A percentile compares a stretch with the other conserved stretches of the same genome.
Evolutionary conservation across 2,888 invertebrate species (phyloP).

Genomic region (Ethmia dodecea): DNA sequence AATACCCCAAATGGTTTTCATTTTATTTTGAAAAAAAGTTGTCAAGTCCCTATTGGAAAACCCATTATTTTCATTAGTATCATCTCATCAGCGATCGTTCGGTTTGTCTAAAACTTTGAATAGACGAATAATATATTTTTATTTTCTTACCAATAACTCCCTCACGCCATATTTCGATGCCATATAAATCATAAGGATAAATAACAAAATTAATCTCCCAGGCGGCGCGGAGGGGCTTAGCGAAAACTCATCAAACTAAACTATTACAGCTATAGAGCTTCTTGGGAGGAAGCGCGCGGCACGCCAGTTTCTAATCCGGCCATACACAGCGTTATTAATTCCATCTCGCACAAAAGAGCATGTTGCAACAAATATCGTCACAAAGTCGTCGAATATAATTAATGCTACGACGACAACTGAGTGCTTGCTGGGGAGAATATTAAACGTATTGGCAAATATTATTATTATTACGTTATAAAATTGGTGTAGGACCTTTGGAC

Average conservation of each 20-base stretch:
- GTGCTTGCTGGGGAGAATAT: no score
- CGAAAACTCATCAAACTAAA: conserved; percentile 50
- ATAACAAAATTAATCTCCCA: conserved; percentile 2
- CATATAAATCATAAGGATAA: conserved; percentile 6
- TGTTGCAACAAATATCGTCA: conserved; percentile 65
- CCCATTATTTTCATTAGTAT: no score
- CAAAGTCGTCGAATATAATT: conserved; percentile 66
- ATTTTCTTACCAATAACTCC: no score
- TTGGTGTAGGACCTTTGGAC: no score
- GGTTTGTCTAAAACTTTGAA: no score
- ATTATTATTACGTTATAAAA: no score
- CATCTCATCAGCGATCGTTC: no score
- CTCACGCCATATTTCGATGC: conserved; percentile 1
- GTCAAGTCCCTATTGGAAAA: no score
- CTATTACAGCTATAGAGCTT: conserved; percentile 41
- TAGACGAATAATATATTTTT: no score
- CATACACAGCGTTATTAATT: conserved; percentile 49
- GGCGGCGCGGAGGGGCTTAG: conserved; percentile 25
- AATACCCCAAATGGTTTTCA: no score
- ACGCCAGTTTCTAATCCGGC: conserved; percentile 56
- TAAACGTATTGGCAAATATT: no score
- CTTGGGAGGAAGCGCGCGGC: conserved; percentile 45
- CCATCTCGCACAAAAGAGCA: conserved; percentile 62
- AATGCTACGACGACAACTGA: conserved; percentile 57
- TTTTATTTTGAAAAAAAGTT: no score